These are phyloP conservation scores for Branchipolynoe longqiensis DNA, from an alignment of 2,888 invertebrate species.

Conservation along the genomic window DNA sequence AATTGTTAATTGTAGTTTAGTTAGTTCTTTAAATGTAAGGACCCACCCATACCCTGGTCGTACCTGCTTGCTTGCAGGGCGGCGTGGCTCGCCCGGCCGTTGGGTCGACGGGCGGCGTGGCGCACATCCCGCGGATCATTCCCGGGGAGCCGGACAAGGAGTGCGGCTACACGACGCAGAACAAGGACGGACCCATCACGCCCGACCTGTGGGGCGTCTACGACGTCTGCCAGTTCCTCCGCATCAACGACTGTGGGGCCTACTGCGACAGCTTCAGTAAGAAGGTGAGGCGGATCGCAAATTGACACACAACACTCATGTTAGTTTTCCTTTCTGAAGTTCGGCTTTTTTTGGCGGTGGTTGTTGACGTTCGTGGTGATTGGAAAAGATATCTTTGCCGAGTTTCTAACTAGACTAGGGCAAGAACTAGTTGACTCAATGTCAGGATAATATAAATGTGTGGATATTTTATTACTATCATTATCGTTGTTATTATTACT, in stretches of 20 bases:
- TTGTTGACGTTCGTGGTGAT: too few species aligned
- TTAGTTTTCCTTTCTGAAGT: too few species aligned
- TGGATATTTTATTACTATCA: too few species aligned
- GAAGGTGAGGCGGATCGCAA: conserved; percentile 79
- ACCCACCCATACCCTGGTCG: too few species aligned
- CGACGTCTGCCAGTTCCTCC: conserved; percentile 94
- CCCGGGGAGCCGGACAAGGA: conserved; percentile 62
- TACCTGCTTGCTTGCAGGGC: not conserved
- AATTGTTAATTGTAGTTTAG: too few species aligned
- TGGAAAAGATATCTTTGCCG: too few species aligned
- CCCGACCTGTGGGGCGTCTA: conserved; percentile 90
- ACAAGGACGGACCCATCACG: conserved; percentile 75
- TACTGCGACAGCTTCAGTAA: conserved; percentile 85
- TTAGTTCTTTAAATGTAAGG: too few species aligned
- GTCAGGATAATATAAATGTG: too few species aligned
- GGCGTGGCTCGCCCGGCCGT: not conserved
- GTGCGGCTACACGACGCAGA: conserved; percentile 16
- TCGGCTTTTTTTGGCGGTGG: too few species aligned
- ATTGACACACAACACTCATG: conserved; percentile 65
- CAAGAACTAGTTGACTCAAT: too few species aligned
- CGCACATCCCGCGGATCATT: conserved; percentile 61
- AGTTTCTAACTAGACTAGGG: too few species aligned
- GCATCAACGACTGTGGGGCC: conserved; percentile 90
- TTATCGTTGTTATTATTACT: too few species aligned
- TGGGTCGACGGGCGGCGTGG: conserved; percentile 31